Percentiles rank a stretch among this genome's conserved stretches.
Conservation (phyloP, 2,888 invertebrate species). For the Periphyllus acericola region DNA sequence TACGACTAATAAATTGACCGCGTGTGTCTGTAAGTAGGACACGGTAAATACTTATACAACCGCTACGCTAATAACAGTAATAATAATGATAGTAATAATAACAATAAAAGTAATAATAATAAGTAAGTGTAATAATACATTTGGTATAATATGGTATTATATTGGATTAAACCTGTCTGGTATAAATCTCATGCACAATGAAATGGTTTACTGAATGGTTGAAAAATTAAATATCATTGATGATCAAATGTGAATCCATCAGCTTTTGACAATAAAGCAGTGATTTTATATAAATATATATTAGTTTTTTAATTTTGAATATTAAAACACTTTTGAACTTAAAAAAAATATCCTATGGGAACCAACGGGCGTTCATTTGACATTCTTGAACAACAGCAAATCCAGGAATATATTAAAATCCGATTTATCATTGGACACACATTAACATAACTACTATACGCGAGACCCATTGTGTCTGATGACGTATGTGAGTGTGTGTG, state of each 20-base stretch:
- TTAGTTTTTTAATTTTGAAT: not conserved
- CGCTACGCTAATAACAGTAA: not conserved
- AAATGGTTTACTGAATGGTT: not conserved
- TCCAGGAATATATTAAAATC: constrained; percentile 59
- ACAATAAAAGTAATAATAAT: not conserved
- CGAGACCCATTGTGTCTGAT: constrained; percentile 59
- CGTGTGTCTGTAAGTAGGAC: constrained; percentile 26
- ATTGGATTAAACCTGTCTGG: not conserved
- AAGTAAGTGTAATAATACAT: not conserved
- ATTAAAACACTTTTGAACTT: not conserved
- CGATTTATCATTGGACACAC: constrained; percentile 59
- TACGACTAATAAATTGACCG: constrained; percentile 39
- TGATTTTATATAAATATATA: not conserved
- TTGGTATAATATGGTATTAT: not conserved
- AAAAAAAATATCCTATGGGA: constrained; percentile 44
- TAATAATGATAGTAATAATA: not conserved
- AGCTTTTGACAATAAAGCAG: not conserved
- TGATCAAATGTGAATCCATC: too few relatives aligned
- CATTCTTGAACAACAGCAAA: constrained; percentile 56
- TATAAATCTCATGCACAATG: not conserved
- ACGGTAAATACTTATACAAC: constrained; percentile 15
- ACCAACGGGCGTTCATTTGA: constrained; percentile 49
- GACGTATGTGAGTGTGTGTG: constrained; percentile 31
- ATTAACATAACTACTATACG: constrained; percentile 59
- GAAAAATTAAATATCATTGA: too few relatives aligned